These are phyloP conservation scores for Nannospalax galili DNA, from an alignment of 2,113 vertebrate genomes.

Conservation along the genomic window DNA sequence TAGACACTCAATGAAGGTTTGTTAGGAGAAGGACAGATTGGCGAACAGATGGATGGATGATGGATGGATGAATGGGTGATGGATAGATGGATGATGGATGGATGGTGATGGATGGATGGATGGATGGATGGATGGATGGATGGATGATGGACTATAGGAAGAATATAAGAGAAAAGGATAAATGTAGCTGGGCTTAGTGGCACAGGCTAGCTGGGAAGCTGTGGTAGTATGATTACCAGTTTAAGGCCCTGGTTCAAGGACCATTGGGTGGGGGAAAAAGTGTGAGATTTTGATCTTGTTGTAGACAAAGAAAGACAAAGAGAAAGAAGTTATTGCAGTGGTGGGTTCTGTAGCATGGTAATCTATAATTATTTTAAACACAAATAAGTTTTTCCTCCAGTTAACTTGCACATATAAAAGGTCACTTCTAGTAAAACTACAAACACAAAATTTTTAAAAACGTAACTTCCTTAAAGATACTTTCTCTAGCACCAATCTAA, in stretches of 20 bases:
- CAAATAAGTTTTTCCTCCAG: not conserved
- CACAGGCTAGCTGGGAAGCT: no score
- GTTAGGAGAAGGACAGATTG: no score
- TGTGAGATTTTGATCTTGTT: no score
- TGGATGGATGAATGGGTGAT: no score
- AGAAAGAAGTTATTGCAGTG: not conserved
- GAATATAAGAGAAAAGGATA: not conserved
- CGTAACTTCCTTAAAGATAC: not conserved
- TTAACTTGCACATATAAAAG: not conserved
- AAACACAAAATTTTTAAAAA: not conserved
- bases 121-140: no score
- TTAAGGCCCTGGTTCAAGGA: not conserved
- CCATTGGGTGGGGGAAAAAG: not conserved
- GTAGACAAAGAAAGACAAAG: not conserved
- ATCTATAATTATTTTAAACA: conserved; percentile 21
- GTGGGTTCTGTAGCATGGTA: not conserved
- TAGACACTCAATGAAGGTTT: no score
- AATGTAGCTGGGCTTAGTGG: not conserved
- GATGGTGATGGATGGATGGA: no score
- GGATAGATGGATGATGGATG: no score
- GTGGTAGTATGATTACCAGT: no score
- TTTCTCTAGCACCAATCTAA: conserved; percentile 2
- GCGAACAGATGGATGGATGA: no score
- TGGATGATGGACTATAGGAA: no score
- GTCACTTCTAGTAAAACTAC: not conserved